phyloP scores from a whole-genome alignment of 2,113 vertebrate species.

The Barnardius zonarius region DNA sequence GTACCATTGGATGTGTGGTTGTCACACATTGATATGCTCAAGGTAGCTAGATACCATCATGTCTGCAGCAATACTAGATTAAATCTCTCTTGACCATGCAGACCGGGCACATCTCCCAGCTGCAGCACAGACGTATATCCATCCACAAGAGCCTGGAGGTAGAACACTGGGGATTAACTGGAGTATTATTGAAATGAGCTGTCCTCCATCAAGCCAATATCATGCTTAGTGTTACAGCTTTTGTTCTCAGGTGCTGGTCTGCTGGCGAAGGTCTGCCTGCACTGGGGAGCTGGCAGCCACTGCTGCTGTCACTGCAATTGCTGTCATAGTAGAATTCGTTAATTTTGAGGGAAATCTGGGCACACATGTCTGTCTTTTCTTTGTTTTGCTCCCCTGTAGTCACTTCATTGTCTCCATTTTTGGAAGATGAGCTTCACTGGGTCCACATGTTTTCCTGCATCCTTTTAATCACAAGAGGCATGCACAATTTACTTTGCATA shows the following conservation, averaged over 20 bases:
- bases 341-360: background rate
- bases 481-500: slow-evolving; percentile 26
- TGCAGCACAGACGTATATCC: background rate
- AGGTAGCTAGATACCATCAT: background rate
- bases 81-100: background rate
- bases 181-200: background rate
- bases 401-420: slow-evolving; percentile 4
- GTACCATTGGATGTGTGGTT: accelerated
- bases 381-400: background rate
- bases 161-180: background rate
- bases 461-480: background rate
- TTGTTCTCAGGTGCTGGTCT: background rate
- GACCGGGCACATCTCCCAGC: background rate
- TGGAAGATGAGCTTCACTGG: background rate
- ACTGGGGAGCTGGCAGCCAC: background rate
- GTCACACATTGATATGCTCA: background rate
- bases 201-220: background rate
- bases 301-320: background rate
- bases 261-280: background rate
- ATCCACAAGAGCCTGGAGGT: background rate
- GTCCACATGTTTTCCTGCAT: slow-evolving; percentile 39
- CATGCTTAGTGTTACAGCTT: background rate
- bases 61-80: background rate
- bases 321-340: background rate
- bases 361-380: background rate